Conservation (phyloP, 2,888 invertebrate species). For the Trachelus stipa region DNA sequence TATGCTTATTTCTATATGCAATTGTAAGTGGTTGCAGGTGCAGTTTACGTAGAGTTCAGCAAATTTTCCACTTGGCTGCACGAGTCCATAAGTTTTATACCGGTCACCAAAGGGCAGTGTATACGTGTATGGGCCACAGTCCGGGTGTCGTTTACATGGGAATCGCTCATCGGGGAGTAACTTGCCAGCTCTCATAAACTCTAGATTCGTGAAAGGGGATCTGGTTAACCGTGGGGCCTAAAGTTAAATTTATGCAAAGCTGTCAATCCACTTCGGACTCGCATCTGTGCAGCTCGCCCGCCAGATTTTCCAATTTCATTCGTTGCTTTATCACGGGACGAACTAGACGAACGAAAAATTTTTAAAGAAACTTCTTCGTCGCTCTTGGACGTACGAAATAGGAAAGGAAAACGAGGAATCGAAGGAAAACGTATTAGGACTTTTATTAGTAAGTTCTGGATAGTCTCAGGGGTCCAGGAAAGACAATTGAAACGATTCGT, state of each 20-base stretch:
- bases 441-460: constrained; percentile 34
- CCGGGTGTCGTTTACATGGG: constrained; percentile 60
- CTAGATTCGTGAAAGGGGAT: constrained; percentile 44
- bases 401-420: neutral
- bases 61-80: neutral
- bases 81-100: constrained; percentile 47
- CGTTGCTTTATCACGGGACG: neutral
- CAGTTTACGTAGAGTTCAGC: neutral
- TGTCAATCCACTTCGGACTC: constrained; percentile 10
- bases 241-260: constrained; percentile 21
- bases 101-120: constrained; percentile 59
- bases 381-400: neutral
- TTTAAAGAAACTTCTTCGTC: neutral
- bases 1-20: neutral
- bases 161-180: constrained; percentile 58
- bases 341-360: neutral
- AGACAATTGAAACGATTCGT: constrained; percentile 49
- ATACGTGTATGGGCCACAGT: constrained; percentile 12
- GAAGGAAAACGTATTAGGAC: constrained; percentile 14
- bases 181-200: constrained; percentile 47
- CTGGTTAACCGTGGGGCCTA: constrained; percentile 19
- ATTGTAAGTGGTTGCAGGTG: neutral
- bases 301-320: neutral
- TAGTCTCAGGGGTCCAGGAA: constrained; percentile 29
- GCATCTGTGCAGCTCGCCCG: neutral